Conservation (phyloP, 2,797 vertebrate genomes). For the Setipinna tenuifilis region DNA sequence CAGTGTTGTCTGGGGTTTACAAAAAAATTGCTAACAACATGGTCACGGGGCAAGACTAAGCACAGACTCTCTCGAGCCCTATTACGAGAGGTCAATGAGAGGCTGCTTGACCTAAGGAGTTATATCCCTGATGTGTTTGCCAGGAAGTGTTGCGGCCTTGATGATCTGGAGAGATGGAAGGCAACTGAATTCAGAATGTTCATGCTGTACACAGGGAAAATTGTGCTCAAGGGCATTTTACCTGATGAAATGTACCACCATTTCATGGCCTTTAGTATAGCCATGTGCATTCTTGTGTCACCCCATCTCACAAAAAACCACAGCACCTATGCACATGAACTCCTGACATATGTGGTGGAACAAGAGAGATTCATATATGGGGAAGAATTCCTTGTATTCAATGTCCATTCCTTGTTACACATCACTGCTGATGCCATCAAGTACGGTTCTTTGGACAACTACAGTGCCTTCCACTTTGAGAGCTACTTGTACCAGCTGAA, state of each 20-base stretch:
- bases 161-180: conserved; percentile 32
- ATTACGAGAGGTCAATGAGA: too few species aligned
- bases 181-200: conserved; percentile 41
- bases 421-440: not conserved
- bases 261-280: conserved; percentile 39
- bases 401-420: not conserved
- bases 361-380: conserved; percentile 16
- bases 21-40: too few species aligned
- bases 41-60: too few species aligned
- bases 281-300: conserved; percentile 31
- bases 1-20: too few species aligned
- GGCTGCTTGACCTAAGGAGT: too few species aligned
- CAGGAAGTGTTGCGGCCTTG: too few species aligned
- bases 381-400: not conserved
- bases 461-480: conserved; percentile 15
- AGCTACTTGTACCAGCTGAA: not conserved
- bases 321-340: conserved; percentile 26
- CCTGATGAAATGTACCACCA: conserved; percentile 32
- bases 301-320: conserved; percentile 30
- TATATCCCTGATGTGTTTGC: too few species aligned
- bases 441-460: not conserved
- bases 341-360: conserved; percentile 28
- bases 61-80: too few species aligned
- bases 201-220: conserved; percentile 36
- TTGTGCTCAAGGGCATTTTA: conserved; percentile 35